Conservation (phyloP, 2,113 vertebrate species). For the Catharus bicknelli region DNA sequence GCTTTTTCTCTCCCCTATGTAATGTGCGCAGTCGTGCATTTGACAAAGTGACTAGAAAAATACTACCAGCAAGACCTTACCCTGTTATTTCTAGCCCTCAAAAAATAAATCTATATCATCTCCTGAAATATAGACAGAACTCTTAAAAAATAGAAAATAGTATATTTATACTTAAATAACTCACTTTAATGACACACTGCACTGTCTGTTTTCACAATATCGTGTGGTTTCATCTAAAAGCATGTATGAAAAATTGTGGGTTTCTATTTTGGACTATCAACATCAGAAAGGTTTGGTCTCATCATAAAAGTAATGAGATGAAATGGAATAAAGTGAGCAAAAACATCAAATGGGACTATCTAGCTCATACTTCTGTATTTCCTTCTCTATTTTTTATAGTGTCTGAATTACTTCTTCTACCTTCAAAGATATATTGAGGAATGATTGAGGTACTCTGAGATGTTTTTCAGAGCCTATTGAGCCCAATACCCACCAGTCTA, state of each 20-base stretch:
- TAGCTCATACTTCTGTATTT: background rate
- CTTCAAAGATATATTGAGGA: background rate
- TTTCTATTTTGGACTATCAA: slow-evolving; percentile 36
- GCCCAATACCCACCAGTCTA: background rate
- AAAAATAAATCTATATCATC: slow-evolving; percentile 6
- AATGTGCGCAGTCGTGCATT: background rate
- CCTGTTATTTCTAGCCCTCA: background rate
- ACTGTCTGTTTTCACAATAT: slow-evolving; percentile 5
- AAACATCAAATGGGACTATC: background rate
- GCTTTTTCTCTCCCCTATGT: background rate
- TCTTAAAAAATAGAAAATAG: slow-evolving; percentile 29
- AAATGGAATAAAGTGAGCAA: background rate
- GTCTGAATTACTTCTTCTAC: background rate
- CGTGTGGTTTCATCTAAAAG: slow-evolving; percentile 26
- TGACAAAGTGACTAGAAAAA: slow-evolving; percentile 58
- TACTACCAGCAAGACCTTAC: slow-evolving; percentile 3
- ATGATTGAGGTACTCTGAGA: background rate
- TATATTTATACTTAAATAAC: slow-evolving; percentile 35
- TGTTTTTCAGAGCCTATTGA: background rate
- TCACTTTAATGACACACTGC: slow-evolving; percentile 22
- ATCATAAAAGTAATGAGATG: background rate
- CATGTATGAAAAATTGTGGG: slow-evolving; percentile 22
- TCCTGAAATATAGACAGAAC: slow-evolving; percentile 5
- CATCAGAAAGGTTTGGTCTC: background rate
- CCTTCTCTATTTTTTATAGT: background rate